phyloP scores from a whole-genome alignment of 2,888 invertebrate species.

The Salpingus planirostris region DNA sequence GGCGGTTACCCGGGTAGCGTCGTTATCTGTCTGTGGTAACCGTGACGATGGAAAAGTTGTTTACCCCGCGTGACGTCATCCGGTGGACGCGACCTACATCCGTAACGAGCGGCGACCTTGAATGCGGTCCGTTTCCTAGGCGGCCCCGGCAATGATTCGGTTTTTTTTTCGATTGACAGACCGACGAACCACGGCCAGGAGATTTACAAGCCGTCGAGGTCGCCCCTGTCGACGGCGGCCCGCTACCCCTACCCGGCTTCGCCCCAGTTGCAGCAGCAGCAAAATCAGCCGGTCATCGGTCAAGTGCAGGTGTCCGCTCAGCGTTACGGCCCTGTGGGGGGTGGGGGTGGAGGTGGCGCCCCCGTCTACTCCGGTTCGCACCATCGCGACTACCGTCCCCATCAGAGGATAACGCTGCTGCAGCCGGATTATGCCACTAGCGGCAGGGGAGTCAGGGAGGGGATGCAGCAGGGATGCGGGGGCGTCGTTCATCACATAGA shows the following conservation, averaged over 20 bases:
- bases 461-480: conserved; percentile 16
- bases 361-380: conserved; percentile 46
- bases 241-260: conserved; percentile 45
- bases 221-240: conserved; percentile 40
- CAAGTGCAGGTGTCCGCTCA: conserved; percentile 29
- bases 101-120: no score
- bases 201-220: conserved; percentile 39
- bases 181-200: no score
- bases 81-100: no score
- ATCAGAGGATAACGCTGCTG: conserved; percentile 59
- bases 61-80: no score
- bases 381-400: conserved; percentile 45
- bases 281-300: conserved; percentile 33
- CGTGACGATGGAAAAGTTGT: no score
- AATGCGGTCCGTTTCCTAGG: no score
- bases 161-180: no score
- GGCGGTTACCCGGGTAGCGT: no score
- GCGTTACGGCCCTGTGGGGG: conserved; percentile 36
- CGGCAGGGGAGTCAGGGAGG: conserved; percentile 20
- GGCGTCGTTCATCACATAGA: conserved; percentile 19
- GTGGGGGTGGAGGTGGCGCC: no score
- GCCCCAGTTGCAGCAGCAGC: conserved; percentile 41
- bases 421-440: conserved; percentile 43
- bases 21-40: no score
- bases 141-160: no score